Evolutionary conservation across 2,888 invertebrate genomes (phyloP), one percentile per base, ranked within the genome.

Genomic region (Papilio gigon): DNA sequence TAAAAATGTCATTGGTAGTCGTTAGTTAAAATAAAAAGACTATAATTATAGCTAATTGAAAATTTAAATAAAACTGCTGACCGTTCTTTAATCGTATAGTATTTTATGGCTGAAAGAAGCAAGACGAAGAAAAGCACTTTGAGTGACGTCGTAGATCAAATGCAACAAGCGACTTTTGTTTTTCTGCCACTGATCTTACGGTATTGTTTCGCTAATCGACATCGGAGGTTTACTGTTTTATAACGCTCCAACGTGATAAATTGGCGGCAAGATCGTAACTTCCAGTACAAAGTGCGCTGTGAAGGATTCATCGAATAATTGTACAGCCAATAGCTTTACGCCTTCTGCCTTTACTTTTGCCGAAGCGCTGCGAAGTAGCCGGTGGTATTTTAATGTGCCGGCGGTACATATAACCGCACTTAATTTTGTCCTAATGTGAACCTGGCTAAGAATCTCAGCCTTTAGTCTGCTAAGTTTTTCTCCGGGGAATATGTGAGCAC

Each of bases 381-480:
- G 74, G 78, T 80, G 87, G 89, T 84, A 90, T 91, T 91, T 92
- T 90, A 92, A 91, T 88, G 90, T 89, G 90, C 87, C 89, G 87
- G 78, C 75, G 76, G 83, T 83, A 90, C 91, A 90, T 86, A 91
- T 90, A 89, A 90, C 87, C 81, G 87, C 90, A 92, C 92, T 92
- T 90, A 91, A 91, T 90, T 89, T 90, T 86, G 87, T 85, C 88
- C 90, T 90, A 90, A 92, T 89, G 88, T 85, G 88, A 84, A 80
- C 76, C 77, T 73, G 80, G 77, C 80, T 81, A 87, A 84, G 87
- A 87, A 87, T 89, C 85, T 80, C 76, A 77, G 72, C 76, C 80
- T 84, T 82, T 79, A 77, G 78, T 81, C 78, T 72, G 78, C 81
- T 84, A 81, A 81, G 84, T 87, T 90, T 90, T 87, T 86, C 86